Evolutionary conservation across 2,797 vertebrate species (phyloP).

Genomic region (Mastacembelus armatus): DNA sequence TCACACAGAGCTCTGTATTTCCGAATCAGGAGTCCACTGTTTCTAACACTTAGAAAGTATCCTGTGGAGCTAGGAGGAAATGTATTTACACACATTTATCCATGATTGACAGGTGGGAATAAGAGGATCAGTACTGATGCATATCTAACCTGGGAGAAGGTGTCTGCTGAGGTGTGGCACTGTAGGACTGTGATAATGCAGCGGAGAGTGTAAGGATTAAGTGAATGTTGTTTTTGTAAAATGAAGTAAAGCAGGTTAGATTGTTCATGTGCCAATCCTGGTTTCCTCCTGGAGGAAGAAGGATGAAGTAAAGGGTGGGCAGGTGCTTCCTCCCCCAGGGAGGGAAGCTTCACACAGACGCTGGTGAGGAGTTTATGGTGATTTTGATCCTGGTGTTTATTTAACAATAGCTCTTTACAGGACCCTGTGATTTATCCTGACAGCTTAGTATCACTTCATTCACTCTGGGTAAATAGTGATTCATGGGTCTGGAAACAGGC

Average conservation of each 20-base stretch:
- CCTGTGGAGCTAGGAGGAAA: no score
- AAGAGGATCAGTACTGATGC: constrained; percentile 36
- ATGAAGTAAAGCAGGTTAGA: no score
- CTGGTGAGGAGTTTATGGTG: not conserved
- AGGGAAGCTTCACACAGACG: not conserved
- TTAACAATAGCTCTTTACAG: not conserved
- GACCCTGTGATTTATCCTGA: not conserved
- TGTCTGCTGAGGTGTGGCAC: not conserved
- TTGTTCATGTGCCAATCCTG: constrained; percentile 6
- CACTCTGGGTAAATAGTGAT: not conserved
- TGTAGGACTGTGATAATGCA: not conserved
- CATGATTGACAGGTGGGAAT: constrained; percentile 35
- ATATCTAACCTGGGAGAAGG: not conserved
- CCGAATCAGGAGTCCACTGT: no score
- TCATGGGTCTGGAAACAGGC: not conserved
- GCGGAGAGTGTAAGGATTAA: not conserved
- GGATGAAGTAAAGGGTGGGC: constrained; percentile 35
- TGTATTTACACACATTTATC: not conserved
- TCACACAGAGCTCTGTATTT: no score
- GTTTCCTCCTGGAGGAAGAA: constrained; percentile 67
- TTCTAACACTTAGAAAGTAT: no score
- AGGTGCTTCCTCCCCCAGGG: constrained; percentile 68
- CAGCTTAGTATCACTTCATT: not conserved
- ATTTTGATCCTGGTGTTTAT: constrained; percentile 22
- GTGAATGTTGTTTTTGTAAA: not conserved